Base-by-base conservation (phyloP, 2,888 invertebrate species). In the Phortica magna region DNA sequence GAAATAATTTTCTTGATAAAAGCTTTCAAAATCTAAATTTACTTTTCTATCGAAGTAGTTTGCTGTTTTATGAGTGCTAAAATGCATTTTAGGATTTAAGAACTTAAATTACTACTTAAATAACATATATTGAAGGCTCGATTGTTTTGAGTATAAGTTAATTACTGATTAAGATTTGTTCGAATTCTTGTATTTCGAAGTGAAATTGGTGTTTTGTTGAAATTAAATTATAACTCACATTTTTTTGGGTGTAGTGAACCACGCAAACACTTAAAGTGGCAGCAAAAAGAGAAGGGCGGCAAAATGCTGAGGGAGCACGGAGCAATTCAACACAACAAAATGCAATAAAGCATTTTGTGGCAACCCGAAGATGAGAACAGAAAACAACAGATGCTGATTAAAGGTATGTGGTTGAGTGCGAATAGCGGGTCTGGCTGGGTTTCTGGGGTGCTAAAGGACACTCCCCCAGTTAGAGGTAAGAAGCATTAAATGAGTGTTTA, bases 341-440 rank as follows among this genome's bases (percentile, higher is more conserved):
- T 83, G 88, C 86, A 88, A 88, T 88, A 88, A 88, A 88, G 87
- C 88, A 88, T 88, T 88, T 86, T 88, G 89, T 86, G 89, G 88
- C 86, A 89, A 89, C 85, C 88, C 84, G 86, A 89, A 88, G 89
- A 89, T 87, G 89, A 82, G 83, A 87, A 82, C 39, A 39, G 70
- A 71, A 48, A 19, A 55, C 83, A 89, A 86, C 88, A 88, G 88
- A 89, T 88, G 88, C 86, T 87, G 89, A 89, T 88, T 88, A 87
- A 89, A 89, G 88, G 89, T 84, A 84, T 86, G 88, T 79, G 88
- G 84, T 86, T 83, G 78, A 76, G 77, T 64, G 73, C 76, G 82
- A 74, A 76, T 61, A 76, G 74, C 41, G 53, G 73, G 61, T 71
- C 61, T 61, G 61, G 19, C 22, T 61, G 61, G 55, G 64, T 55